Base-by-base conservation (phyloP, 2,888 invertebrate genomes). In the Drosophila mayaguana region DNA sequence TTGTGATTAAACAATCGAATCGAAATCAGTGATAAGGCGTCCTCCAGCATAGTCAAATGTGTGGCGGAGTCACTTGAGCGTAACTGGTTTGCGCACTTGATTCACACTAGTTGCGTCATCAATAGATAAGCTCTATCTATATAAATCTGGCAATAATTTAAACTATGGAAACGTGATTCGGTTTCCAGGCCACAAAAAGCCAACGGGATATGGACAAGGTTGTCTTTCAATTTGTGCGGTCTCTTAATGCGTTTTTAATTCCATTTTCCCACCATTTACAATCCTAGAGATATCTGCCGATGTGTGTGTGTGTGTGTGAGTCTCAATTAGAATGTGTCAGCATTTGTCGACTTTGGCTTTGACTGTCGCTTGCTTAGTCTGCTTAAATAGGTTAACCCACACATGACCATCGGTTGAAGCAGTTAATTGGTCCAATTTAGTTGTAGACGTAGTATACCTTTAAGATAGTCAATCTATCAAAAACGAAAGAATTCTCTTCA, bases 361-460 rank as follows among this genome's bases (percentile, higher is more conserved):
- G 76, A 75, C 65, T 61, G 69, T 14, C 80, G 57, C 62, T 66
- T 64, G 75, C 60, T 68, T 62, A 60, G 67, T 28, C 28, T 63
- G 63, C 59, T 67, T 73, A 86, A 81, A 78, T 83, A 78, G 78
- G 84, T 68, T 78, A 83, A 75, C 61, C 75, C 71, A 79, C 73
- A 70, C 64, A 63, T 28, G 45, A 55, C 28, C 45, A 61, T 60
- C 66, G 59, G 60, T 62, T 64, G 53, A n/a, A 34, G 67, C 69
- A 54, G 45, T 83, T 84, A 83, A 81, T 87, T 83, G 79, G 45
- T 54, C 53, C 68, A 72, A 75, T 75, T 83, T 75, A 63, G 45
- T 22, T 22, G 45, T 22, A 22, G 53, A 48, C 66, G 43, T 38
- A 40, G 53, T 71, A 66, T 54, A 54, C 46, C 65, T 53, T 55